Conservation (phyloP, 2,888 invertebrate genomes). For the Drosophila robusta region DNA sequence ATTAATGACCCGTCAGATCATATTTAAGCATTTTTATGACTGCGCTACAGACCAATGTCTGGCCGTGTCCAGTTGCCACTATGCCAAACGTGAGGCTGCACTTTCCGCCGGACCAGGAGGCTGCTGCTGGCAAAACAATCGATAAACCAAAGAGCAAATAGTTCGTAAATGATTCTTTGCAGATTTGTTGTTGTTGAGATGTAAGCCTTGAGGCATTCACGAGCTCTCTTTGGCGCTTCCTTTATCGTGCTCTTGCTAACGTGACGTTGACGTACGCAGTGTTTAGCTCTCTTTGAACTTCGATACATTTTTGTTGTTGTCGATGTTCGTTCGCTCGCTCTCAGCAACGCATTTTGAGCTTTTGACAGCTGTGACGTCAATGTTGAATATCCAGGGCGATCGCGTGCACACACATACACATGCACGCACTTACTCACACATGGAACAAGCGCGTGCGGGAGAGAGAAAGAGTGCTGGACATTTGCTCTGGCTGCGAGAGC, state of each 20-base stretch:
- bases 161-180: conserved; percentile 68
- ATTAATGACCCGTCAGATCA: conserved; percentile 84
- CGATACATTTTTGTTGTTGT: not conserved
- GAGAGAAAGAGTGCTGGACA: conserved; percentile 53
- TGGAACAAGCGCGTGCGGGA: too few species aligned
- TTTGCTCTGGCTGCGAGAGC: conserved; percentile 64
- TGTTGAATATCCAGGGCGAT: conserved; percentile 66
- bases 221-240: not conserved
- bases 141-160: conserved; percentile 47
- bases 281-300: conserved; percentile 3
- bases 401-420: conserved; percentile 50
- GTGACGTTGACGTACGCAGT: too few species aligned
- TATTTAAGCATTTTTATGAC: conserved; percentile 83
- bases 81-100: conserved; percentile 24
- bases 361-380: conserved; percentile 67
- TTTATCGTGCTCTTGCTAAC: conserved; percentile 2
- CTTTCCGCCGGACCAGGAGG: conserved; percentile 12
- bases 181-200: conserved; percentile 37
- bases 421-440: conserved; percentile 16
- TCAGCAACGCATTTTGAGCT: conserved; percentile 31
- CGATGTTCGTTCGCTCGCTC: not conserved
- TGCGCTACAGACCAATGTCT: not conserved
- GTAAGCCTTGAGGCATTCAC: not conserved
- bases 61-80: conserved; percentile 18
- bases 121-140: conserved; percentile 22